phyloP scores from a whole-genome alignment of 2,888 invertebrate species.

The Agrochola litura region DNA sequence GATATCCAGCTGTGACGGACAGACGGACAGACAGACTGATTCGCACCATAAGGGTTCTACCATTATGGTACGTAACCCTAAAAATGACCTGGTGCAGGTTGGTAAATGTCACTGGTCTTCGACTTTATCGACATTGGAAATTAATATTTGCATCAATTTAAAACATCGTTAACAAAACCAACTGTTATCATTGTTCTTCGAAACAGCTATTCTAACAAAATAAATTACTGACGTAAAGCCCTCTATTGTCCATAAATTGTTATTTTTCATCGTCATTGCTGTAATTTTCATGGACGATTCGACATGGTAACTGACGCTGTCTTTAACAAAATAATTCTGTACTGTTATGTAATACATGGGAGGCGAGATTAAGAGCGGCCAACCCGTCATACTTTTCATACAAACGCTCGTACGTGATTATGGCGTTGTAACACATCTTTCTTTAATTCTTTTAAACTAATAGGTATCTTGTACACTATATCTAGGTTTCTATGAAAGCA shows the following conservation, averaged over 20 bases:
- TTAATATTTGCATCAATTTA: not conserved
- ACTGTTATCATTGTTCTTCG: not conserved
- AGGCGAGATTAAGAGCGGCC: no score
- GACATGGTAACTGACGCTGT: not conserved
- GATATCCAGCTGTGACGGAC: no score
- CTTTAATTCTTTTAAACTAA: no score
- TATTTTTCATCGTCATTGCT: not conserved
- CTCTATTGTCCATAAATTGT: not conserved
- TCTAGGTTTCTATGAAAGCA: no score
- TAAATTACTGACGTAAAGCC: constrained; percentile 11
- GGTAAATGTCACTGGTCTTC: not conserved
- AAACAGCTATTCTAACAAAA: constrained; percentile 21
- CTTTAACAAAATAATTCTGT: not conserved
- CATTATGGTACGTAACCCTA: no score
- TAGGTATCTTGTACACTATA: no score
- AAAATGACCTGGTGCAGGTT: not conserved
- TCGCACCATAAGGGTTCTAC: no score
- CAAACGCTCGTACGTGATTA: no score
- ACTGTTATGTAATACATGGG: not conserved
- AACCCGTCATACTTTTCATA: no score
- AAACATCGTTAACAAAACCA: no score
- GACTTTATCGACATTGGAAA: not conserved
- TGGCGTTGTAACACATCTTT: no score
- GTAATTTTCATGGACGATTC: constrained; percentile 36
- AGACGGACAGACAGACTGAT: no score